phyloP scores from a whole-genome alignment of 2,888 invertebrate species.

The Agrochola litura region DNA sequence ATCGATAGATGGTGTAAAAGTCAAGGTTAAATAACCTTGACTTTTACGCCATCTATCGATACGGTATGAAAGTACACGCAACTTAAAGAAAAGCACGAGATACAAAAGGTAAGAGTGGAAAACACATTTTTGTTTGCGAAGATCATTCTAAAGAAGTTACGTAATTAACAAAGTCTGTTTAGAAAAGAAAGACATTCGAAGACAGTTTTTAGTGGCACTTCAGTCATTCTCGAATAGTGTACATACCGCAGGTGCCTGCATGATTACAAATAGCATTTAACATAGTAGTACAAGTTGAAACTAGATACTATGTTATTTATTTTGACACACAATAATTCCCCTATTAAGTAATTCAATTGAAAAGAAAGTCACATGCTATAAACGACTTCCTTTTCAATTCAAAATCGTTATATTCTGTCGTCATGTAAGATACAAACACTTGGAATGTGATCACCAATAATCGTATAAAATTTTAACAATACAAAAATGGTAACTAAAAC shows the following conservation, averaged over 20 bases:
- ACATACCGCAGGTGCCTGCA: not conserved
- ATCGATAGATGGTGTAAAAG: slow-evolving; percentile 36
- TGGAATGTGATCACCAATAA: not conserved
- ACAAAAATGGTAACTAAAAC: not conserved
- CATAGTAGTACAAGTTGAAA: not conserved
- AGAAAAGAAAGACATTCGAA: slow-evolving; percentile 3
- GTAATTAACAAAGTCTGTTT: not conserved
- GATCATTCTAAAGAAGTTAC: not conserved
- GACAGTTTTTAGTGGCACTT: not conserved
- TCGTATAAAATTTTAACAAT: not conserved
- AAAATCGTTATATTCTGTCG: too few relatives aligned
- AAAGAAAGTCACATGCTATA: not conserved
- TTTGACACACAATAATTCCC: not conserved
- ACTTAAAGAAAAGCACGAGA: not conserved
- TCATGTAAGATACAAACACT: not conserved
- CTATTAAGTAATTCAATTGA: not conserved
- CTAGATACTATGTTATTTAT: not conserved
- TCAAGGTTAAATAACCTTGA: not conserved
- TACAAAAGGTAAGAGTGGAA: not conserved
- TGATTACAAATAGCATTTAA: slow-evolving; percentile 6
- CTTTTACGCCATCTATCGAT: too few relatives aligned
- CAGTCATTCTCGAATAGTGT: not conserved
- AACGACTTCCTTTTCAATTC: too few relatives aligned
- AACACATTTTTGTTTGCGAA: not conserved
- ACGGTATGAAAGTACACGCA: not conserved